Conservation (phyloP, 2,113 vertebrate genomes). For the Pardalotus punctatus region DNA sequence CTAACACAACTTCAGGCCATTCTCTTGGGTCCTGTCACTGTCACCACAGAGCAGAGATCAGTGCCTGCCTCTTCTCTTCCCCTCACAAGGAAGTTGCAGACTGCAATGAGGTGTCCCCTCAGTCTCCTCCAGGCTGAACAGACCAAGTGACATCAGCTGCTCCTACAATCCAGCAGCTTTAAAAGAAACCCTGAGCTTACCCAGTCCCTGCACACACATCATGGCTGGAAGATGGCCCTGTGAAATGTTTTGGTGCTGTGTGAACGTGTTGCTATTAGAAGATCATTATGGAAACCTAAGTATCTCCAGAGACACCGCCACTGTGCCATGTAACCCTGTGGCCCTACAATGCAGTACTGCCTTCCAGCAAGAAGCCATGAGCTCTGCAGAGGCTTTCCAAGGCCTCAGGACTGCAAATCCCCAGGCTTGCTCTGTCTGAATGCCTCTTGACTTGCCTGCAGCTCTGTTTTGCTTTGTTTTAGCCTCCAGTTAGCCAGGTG, state of each 20-base stretch:
- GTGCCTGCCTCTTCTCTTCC: neutral
- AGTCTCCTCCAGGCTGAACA: neutral
- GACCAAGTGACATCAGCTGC: neutral
- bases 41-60: neutral
- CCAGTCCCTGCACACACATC: neutral
- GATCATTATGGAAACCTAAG: neutral
- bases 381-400: neutral
- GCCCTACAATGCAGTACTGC: neutral
- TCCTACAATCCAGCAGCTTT: neutral
- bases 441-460: neutral
- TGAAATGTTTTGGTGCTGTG: neutral
- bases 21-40: rapidly evolving
- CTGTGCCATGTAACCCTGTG: neutral
- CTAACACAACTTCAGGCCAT: neutral
- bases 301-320: neutral
- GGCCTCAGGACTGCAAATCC: neutral
- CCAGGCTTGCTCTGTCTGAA: neutral
- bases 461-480: neutral
- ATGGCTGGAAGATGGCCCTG: neutral
- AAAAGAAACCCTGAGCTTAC: neutral
- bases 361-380: neutral
- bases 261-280: neutral
- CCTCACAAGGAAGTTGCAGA: neutral
- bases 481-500: neutral
- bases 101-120: neutral